phyloP scores from a whole-genome alignment of 2,888 invertebrate genomes.

The Drosophila neotestacea region DNA sequence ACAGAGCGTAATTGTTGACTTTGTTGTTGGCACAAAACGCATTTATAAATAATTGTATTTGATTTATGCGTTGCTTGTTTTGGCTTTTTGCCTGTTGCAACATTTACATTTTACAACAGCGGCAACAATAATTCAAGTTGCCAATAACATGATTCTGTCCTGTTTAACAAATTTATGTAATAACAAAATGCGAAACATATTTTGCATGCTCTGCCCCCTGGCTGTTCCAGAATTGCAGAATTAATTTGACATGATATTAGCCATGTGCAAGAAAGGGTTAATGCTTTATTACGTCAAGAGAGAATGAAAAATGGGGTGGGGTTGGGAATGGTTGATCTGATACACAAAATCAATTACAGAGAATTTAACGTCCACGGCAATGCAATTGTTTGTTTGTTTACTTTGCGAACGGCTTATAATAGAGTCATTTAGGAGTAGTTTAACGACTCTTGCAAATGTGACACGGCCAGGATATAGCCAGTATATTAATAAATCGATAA shows the following conservation, averaged over 20 bases:
- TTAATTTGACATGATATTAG: conserved; percentile 45
- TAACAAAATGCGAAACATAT: conserved; percentile 49
- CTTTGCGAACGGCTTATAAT: conserved; percentile 60
- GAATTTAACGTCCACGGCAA: conserved; percentile 64
- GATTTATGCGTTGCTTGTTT: conserved; percentile 32
- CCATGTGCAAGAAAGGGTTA: conserved; percentile 37
- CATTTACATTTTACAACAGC: conserved; percentile 31
- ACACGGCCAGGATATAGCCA: conserved; percentile 26
- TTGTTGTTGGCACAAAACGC: conserved; percentile 17
- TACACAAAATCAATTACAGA: conserved; percentile 80
- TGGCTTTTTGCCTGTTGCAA: conserved; percentile 20
- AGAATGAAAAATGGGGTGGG: neutral
- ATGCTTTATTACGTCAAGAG: conserved; percentile 18
- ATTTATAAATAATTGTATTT: conserved; percentile 26
- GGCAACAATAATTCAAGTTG: conserved; percentile 7
- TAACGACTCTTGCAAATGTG: conserved; percentile 57
- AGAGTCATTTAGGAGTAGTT: conserved; percentile 78
- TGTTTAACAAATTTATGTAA: conserved; percentile 51
- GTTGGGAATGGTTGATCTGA: conserved; percentile 20
- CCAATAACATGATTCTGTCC: conserved; percentile 40
- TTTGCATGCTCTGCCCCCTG: conserved; percentile 26
- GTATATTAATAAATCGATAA: conserved; percentile 62
- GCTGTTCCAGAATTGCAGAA: conserved; percentile 8
- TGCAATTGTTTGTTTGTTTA: conserved; percentile 63
- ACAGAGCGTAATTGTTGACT: conserved; percentile 22